phyloP scores from a whole-genome alignment of 1,140 invertebrate species.

The Muscidifurax raptorellus region DNA sequence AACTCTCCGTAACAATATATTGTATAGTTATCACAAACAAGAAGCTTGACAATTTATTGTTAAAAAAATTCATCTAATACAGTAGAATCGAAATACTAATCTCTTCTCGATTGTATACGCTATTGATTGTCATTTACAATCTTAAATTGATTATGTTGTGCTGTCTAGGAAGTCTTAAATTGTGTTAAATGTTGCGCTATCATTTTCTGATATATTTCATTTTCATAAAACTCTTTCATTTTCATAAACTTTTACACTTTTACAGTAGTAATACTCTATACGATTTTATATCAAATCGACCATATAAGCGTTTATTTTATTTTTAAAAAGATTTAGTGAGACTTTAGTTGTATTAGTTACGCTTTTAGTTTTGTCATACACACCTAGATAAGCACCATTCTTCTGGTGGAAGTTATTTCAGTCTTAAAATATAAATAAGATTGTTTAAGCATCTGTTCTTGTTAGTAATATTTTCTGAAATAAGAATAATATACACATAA shows the following conservation, averaged over 20 bases:
- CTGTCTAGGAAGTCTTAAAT: conserved; percentile 23
- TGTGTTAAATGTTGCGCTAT: background rate
- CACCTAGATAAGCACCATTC: background rate
- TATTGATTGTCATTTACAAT: conserved; percentile 59
- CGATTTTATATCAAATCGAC: conserved; percentile 3
- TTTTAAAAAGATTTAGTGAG: background rate
- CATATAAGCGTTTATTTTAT: background rate
- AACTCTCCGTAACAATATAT: background rate
- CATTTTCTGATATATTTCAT: background rate
- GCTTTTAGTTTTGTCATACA: background rate
- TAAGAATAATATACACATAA: too few relatives aligned
- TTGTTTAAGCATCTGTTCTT: background rate
- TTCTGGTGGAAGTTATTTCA: background rate
- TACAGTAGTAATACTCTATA: conserved; percentile 1
- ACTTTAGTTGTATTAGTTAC: background rate
- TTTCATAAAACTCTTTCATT: background rate
- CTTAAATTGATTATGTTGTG: conserved; percentile 20
- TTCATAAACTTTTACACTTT: background rate
- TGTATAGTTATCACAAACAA: background rate
- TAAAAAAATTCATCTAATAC: conserved; percentile 19
- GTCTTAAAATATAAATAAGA: conserved; percentile 7
- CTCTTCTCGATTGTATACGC: conserved; percentile 25
- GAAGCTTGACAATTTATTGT: conserved; percentile 6
- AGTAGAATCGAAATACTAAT: conserved; percentile 30
- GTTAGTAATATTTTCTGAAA: background rate